phyloP scores from a whole-genome alignment of 2,888 invertebrate genomes.

The Orgyia antiqua region DNA sequence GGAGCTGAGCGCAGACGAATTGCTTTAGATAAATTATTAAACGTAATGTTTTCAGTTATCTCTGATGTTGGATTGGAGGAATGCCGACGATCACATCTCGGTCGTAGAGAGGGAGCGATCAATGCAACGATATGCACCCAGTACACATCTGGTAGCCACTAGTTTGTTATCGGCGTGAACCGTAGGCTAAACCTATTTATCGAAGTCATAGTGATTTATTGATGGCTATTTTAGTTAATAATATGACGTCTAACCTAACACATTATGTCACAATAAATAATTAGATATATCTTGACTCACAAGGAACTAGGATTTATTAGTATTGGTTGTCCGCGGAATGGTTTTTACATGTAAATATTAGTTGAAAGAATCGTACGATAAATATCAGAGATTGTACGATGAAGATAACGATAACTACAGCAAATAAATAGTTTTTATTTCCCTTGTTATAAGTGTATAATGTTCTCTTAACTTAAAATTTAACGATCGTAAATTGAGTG shows the following conservation, averaged over 20 bases:
- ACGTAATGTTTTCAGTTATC: conserved; percentile 56
- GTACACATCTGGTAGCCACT: conserved; percentile 58
- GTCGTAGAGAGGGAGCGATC: conserved; percentile 40
- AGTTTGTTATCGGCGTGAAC: conserved; percentile 56
- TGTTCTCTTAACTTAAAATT: too few species aligned
- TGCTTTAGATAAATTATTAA: conserved; percentile 53
- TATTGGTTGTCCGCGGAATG: conserved; percentile 14
- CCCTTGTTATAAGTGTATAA: too few species aligned
- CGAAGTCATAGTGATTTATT: conserved; percentile 63
- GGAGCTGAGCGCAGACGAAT: conserved; percentile 44
- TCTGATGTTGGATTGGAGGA: conserved; percentile 44
- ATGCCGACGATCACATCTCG: conserved; percentile 51
- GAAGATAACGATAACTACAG: too few species aligned
- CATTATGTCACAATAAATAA: conserved; percentile 49
- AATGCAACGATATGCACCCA: conserved; percentile 43
- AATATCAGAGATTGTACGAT: too few species aligned
- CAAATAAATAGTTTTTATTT: too few species aligned
- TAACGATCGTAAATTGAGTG: too few species aligned
- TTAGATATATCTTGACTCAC: conserved; percentile 28
- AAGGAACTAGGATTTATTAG: conserved; percentile 30
- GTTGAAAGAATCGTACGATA: too few species aligned
- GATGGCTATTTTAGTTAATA: conserved; percentile 50
- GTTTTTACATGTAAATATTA: too few species aligned
- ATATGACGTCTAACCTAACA: conserved; percentile 51
- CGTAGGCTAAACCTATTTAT: conserved; percentile 55